phyloP scores from a whole-genome alignment of 2,113 vertebrate species.

The Serinus canaria region DNA sequence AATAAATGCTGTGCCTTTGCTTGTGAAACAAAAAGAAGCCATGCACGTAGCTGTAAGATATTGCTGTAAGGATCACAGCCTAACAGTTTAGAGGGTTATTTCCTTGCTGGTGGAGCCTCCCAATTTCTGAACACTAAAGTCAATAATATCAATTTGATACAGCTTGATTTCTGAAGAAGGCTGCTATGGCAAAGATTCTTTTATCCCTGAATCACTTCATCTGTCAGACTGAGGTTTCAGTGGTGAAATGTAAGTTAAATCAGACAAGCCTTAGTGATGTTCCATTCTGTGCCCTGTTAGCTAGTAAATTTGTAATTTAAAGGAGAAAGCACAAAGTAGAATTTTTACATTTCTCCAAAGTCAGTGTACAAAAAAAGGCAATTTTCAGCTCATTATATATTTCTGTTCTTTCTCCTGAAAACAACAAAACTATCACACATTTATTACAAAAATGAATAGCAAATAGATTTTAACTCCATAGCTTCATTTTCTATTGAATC shows the following conservation, averaged over 20 bases:
- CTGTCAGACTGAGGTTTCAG: not conserved
- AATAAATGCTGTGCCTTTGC: not conserved
- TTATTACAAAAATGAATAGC: not conserved
- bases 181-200: not conserved
- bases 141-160: not conserved
- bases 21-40: not conserved
- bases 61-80: not conserved
- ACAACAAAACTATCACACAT: not conserved
- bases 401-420: not conserved
- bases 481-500: not conserved
- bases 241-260: slow-evolving; percentile 8
- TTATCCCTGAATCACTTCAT: not conserved
- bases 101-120: not conserved
- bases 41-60: not conserved
- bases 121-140: not conserved
- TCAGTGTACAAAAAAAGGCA: not conserved
- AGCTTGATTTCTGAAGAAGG: not conserved
- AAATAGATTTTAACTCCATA: not conserved
- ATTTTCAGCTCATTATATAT: not conserved
- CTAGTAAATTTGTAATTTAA: not conserved
- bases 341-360: not conserved
- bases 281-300: not conserved
- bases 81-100: not conserved
- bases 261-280: not conserved
- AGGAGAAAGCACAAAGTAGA: not conserved